These are phyloP conservation scores for Drosophila prosaltans DNA, from an alignment of 1,140 invertebrate species.

Conservation along the genomic window DNA sequence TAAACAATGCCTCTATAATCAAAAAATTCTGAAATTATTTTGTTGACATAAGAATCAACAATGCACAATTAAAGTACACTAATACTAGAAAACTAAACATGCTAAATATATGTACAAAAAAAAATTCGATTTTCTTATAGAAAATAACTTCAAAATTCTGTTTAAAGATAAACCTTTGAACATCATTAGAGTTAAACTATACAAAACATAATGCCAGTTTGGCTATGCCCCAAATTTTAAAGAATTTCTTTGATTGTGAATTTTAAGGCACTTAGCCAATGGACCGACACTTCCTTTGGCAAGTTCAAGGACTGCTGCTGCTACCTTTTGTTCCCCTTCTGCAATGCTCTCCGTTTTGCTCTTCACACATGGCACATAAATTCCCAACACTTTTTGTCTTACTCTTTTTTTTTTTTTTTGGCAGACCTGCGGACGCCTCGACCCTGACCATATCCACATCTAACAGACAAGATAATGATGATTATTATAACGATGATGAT, in stretches of 20 bases:
- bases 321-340: constrained; percentile 12
- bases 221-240: not conserved
- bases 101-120: not conserved
- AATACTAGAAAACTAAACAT: too few relatives aligned
- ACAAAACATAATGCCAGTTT: not conserved
- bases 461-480: constrained; percentile 27
- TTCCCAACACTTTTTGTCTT: constrained; percentile 30
- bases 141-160: not conserved
- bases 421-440: constrained; percentile 61
- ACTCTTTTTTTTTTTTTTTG: constrained; percentile 38
- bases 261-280: constrained; percentile 48
- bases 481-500: constrained; percentile 18
- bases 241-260: not conserved
- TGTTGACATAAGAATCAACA: too few relatives aligned
- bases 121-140: not conserved
- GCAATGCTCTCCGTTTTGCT: constrained; percentile 10
- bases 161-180: not conserved
- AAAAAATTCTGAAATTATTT: too few relatives aligned
- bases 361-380: constrained; percentile 50
- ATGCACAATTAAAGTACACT: too few relatives aligned
- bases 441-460: constrained; percentile 37
- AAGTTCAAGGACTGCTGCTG: constrained; percentile 65
- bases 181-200: not conserved
- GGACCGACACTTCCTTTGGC: constrained; percentile 64
- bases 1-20: too few relatives aligned